Evolutionary conservation across 2,888 invertebrate species (phyloP), one percentile per base, ranked within the genome.

Genomic region (Pocota personata): DNA sequence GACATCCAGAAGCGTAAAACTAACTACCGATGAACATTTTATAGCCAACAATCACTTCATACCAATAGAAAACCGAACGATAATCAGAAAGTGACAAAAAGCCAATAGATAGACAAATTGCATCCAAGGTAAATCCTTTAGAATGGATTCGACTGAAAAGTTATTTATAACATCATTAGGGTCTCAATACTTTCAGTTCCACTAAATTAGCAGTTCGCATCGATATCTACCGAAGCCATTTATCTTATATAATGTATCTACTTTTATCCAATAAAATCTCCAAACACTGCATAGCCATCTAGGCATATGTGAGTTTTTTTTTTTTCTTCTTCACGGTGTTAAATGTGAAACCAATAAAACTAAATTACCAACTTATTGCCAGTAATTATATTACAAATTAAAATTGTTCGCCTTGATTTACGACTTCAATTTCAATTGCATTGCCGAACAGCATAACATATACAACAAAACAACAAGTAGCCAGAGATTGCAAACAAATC

Each of bases 371-470:
- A 58, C 27, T 58, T 57, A 67, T 48, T 67, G 66, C 67, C 46
- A 76, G 72, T 72, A 75, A 76, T 76, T 76, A 76, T 66, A 76
- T 57, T 67, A 76, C 76, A 57, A 76, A 76, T 76, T 76, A 76
- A 76, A 76, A 66, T 40, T 58, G 76, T 76, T 76, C 35, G 57
- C 76, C 76, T 76, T 76, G 76, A 76, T 76, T 76, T 76, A 67
- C 66, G 76, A 37, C 57, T 76, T 67, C 48, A 58, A 58, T 76
- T 76, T 67, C 76, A 67, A 57, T 58, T 58, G 76, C 76, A 75
- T 52, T 55, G 55, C 57, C 16, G 19, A 58, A 19, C 37, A 43
- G 3, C 1, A 40, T 4, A 14, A 46, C 27, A 40, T 16, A 16
- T 35, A 50, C 58, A 12, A 21, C 30, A 52, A 62, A 62, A 73